Base-by-base conservation (phyloP, 2,888 invertebrate genomes). In the Conops quadrifasciatus region DNA sequence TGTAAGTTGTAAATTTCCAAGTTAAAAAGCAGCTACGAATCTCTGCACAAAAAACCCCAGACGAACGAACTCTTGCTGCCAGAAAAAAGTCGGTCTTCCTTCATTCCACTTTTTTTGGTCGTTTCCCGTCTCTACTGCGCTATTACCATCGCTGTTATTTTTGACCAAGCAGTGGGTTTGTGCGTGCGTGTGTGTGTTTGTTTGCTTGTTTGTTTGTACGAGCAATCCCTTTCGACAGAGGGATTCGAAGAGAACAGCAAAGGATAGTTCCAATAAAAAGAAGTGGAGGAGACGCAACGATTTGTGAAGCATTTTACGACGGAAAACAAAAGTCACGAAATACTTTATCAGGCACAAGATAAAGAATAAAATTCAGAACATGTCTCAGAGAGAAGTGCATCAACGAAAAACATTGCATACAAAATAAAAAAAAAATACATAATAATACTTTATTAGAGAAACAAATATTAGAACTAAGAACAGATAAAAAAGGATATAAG, bases 181-280 rank as follows among this genome's bases (percentile, higher is more conserved):
- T 24, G 58, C 36, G 36, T 36, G 36, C 9, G 36, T 36, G 36
- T 36, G 9, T 36, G 36, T 36, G 9, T n/a, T n/a, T n/a, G n/a
- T n/a, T n/a, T n/a, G n/a, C n/a, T n/a, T 36, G 36, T 4, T 7
- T 36, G 36, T 36, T 36, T 36, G 4, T 7, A 36, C 36, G 36
- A 7, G 9, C 9, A 9, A 16, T 24, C 74, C n/a, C 51, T 19
- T 21, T 15, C 13, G 24, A 60, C 69, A 51, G 45, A 26, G 43
- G 53, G 70, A 69, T 59, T 74, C 68, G 72, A 72, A 73, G 74
- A 71, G 72, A 71, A 70, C 49, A 30, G 30, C 49, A 60, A 30
- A 67, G 43, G 60, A 36, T 47, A 36, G 30, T 30, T 28, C 30
- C 60, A 49, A 26, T 51, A 21, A 67, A 28, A 49, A 67, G 21